A percentile compares a stretch with the other conserved stretches of the same genome.
Conservation (phyloP, 2,888 invertebrate genomes). For the Crepidodera aurea region DNA sequence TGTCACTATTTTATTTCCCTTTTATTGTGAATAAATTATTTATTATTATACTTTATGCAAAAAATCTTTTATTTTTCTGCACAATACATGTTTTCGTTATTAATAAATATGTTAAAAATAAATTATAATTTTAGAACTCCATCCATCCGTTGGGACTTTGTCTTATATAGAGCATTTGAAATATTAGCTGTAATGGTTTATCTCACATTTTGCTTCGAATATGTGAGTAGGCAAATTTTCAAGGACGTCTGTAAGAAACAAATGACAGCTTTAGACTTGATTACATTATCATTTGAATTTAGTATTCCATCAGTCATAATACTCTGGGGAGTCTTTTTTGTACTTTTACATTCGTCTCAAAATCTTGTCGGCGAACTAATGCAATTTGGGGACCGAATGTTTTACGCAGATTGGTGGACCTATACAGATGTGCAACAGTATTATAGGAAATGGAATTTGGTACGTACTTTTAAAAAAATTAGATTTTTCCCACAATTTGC, state of each 20-base stretch:
- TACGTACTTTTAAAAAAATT: neutral
- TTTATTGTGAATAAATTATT: no score
- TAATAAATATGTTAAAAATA: no score
- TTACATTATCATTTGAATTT: neutral
- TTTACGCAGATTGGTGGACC: conserved; percentile 95
- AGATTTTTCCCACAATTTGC: no score
- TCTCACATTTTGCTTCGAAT: neutral
- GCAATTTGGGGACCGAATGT: conserved; percentile 83
- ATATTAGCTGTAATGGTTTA: conserved; percentile 61
- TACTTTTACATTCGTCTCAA: conserved; percentile 3
- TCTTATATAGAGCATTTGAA: conserved; percentile 74
- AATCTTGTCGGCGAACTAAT: conserved; percentile 70
- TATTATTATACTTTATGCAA: no score
- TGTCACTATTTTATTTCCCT: no score
- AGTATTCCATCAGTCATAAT: neutral
- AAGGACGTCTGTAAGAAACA: neutral
- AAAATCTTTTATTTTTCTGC: no score
- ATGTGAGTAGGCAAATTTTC: neutral
- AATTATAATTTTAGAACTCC: conserved; percentile 47
- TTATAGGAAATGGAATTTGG: conserved; percentile 89
- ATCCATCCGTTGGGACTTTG: conserved; percentile 77
- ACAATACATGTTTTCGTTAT: no score
- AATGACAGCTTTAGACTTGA: neutral
- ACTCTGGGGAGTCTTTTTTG: neutral
- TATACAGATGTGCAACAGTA: conserved; percentile 78